These are phyloP conservation scores for Ashinkailepas kermadecensis DNA, from an alignment of 2,888 invertebrate genomes.

Conservation along the genomic window DNA sequence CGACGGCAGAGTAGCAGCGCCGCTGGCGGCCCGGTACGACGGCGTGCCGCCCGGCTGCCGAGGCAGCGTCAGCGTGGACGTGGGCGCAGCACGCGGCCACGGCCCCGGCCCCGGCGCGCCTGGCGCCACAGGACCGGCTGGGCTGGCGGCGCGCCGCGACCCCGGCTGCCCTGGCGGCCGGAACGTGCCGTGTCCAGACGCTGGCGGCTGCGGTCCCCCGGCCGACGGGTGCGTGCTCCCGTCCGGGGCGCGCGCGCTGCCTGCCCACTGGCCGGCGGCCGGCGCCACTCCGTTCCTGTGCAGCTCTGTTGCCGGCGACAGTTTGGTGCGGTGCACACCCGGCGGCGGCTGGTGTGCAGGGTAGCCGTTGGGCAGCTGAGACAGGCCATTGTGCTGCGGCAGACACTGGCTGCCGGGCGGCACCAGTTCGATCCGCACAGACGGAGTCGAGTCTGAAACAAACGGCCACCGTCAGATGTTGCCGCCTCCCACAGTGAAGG, in stretches of 20 bases:
- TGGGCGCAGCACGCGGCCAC: conserved; percentile 3
- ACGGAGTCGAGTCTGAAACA: background rate
- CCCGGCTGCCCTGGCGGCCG: conserved; percentile 2
- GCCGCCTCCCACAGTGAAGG: background rate
- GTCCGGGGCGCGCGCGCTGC: background rate
- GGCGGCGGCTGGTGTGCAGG: background rate
- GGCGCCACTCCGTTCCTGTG: background rate
- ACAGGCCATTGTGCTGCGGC: background rate
- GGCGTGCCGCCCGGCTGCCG: background rate
- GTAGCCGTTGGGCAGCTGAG: background rate
- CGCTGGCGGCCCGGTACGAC: background rate
- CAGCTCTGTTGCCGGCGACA: conserved; percentile 9
- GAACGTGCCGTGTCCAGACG: background rate
- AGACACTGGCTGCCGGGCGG: background rate
- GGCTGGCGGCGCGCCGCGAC: conserved; percentile 23
- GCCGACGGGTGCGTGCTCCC: background rate
- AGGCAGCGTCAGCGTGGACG: conserved; percentile 12
- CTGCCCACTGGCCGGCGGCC: conserved; percentile 2
- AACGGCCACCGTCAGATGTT: background rate
- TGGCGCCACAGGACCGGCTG: conserved; percentile 18
- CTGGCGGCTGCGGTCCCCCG: background rate
- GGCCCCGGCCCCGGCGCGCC: conserved; percentile 23
- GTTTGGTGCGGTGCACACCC: background rate
- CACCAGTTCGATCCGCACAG: conserved; percentile 4
- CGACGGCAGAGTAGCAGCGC: conserved; percentile 3